Base-by-base conservation (phyloP, 2,888 invertebrate genomes). In the Omphaloscelis lunosa region DNA sequence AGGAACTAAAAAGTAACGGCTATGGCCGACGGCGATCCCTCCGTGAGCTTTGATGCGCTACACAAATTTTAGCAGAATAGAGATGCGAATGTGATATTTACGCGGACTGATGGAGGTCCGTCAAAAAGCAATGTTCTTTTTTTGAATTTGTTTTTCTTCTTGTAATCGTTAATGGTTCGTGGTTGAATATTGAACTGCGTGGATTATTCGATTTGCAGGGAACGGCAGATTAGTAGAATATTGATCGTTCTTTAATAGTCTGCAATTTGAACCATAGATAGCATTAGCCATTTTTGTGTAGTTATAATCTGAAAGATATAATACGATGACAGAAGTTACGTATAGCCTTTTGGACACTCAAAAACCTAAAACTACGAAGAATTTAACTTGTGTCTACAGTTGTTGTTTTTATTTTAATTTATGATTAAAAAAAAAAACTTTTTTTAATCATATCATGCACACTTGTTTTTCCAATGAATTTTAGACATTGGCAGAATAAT, bases 11-110 rank as follows among this genome's bases (percentile, higher is more conserved):
- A 83, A 83, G 80, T 69, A 81, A 82, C 76, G 71, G 51, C 68
- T 77, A 85, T 80, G 58, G 88, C 89, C 83, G 41, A 9, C 66
- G 81, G 88, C 84, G 62, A 79, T 84, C 20, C 27, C 65, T 82
- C 68, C 58, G 67, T 69, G 48, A 66, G 71, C 79, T 80, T 75
- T 83, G 86, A 72, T 45, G 62, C 48, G n/a, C 75, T 34, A 48
- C 73, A 77, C 83, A 77, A 65, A 79, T 77, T 83, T 78, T 67
- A 77, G 62, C 65, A n/a, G 85, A 69, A 71, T 65, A 76, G 84
- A 68, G 80, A 58, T 77, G 74, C 39, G 82, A 69, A 72, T 74
- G 80, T 68, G 58, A 71, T 73, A 70, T 69, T 75, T 69, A 72
- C 29, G 20, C 15, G 65, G 45, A 20, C 41, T 62, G 48, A 71